Evolutionary conservation across 2,888 invertebrate genomes (phyloP).

Genomic region (Oxyteleia sp.): DNA sequence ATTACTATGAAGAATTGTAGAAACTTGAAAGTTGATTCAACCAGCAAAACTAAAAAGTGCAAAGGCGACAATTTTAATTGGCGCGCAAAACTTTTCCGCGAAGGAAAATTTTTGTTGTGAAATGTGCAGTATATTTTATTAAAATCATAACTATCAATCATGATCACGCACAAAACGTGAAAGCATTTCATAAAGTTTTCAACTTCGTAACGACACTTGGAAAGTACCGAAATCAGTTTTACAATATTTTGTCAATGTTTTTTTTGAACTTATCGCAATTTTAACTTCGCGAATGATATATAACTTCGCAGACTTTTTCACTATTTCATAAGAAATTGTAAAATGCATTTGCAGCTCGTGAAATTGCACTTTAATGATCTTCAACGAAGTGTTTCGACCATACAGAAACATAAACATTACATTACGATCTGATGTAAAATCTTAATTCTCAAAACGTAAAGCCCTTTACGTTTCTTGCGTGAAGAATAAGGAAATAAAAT

Average conservation of each 20-base stretch:
- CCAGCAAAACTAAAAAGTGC: no score
- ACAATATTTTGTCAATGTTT: slow-evolving; percentile 21
- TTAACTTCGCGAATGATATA: slow-evolving; percentile 4
- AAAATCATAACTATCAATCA: slow-evolving; percentile 12
- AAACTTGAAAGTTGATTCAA: no score
- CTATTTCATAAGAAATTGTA: slow-evolving; percentile 4
- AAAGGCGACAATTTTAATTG: no score
- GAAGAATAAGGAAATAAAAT: background rate
- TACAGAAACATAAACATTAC: background rate
- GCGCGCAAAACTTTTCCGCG: no score
- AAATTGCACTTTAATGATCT: no score
- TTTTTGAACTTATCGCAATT: slow-evolving; percentile 4
- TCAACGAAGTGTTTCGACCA: background rate
- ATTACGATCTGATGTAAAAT: background rate
- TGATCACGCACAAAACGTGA: slow-evolving; percentile 14
- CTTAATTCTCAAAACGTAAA: background rate
- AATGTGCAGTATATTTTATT: no score
- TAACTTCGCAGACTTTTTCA: no score
- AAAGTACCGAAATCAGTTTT: slow-evolving; percentile 24
- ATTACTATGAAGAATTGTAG: no score
- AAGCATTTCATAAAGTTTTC: slow-evolving; percentile 8
- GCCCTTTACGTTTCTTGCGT: background rate
- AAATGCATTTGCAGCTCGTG: no score
- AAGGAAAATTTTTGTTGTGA: no score
- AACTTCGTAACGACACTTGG: slow-evolving; percentile 22